Evolutionary conservation across 2,888 invertebrate species (phyloP).

Genomic region (Cephus pulcher): DNA sequence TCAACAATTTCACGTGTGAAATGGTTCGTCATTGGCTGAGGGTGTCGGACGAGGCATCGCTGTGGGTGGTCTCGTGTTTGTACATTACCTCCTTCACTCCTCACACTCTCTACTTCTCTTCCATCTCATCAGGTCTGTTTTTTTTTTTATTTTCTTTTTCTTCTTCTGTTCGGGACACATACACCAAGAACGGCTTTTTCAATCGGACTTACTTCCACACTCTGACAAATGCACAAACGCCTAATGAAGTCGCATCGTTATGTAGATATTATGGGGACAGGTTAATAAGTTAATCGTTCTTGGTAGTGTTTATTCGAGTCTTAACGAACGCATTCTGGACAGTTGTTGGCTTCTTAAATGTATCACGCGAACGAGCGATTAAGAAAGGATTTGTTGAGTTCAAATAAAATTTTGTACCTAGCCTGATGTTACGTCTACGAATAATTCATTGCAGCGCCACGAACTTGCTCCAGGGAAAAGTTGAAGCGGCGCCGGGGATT

Average conservation of each 20-base stretch:
- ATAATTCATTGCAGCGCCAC: background rate
- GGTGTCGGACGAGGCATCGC: conserved; percentile 40
- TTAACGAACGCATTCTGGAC: conserved; percentile 34
- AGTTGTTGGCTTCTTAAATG: conserved; percentile 8
- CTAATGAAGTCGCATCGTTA: conserved; percentile 50
- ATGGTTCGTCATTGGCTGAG: conserved; percentile 33
- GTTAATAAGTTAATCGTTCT: conserved; percentile 48
- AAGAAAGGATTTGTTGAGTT: background rate
- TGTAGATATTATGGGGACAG: conserved; percentile 47
- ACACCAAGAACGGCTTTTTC: background rate
- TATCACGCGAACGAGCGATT: conserved; percentile 3
- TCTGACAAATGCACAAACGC: conserved; percentile 10
- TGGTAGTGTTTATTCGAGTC: conserved; percentile 20
- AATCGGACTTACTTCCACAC: conserved; percentile 26
- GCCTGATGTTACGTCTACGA: background rate
- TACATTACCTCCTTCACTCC: conserved; percentile 42
- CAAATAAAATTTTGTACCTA: background rate
- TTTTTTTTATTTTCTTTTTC: conserved; percentile 26
- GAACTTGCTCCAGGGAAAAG: background rate
- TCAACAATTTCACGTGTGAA: conserved; percentile 45
- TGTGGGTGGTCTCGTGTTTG: conserved; percentile 54
- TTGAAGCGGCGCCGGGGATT: background rate
- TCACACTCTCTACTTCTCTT: conserved; percentile 20
- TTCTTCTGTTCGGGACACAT: conserved; percentile 11
- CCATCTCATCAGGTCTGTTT: conserved; percentile 19